Conservation (phyloP, 2,113 vertebrate genomes). For the Gorilla gorilla region DNA sequence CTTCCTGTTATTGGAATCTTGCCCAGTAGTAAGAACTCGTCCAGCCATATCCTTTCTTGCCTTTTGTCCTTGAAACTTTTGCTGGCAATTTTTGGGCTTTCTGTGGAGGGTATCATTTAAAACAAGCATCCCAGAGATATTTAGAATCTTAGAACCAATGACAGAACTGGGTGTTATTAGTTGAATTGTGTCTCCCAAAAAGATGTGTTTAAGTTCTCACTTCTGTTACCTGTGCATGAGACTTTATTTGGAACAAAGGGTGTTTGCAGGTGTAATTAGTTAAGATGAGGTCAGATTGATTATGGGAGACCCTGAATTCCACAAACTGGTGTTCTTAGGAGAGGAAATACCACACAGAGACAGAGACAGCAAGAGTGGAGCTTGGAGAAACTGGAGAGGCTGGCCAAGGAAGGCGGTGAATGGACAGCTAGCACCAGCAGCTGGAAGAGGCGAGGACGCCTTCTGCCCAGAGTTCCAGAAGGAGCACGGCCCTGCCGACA, state of each 20-base stretch:
- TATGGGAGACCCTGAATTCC: background rate
- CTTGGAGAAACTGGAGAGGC: background rate
- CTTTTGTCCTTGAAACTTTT: background rate
- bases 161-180: background rate
- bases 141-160: background rate
- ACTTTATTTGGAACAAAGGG: background rate
- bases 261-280: background rate
- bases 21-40: background rate
- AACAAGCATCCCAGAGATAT: background rate
- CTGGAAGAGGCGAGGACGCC: background rate
- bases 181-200: background rate
- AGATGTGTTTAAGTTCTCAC: background rate
- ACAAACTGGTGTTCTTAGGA: background rate
- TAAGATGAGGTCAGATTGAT: background rate
- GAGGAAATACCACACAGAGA: background rate
- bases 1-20: background rate
- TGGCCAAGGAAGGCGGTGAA: background rate
- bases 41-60: background rate
- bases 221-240: background rate
- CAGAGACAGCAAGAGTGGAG: background rate
- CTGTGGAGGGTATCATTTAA: background rate
- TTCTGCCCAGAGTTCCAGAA: background rate
- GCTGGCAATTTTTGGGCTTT: background rate
- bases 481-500: background rate
- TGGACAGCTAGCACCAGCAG: background rate